These are phyloP conservation scores for Helicolenus hilgendorfi DNA, from an alignment of 2,797 vertebrate genomes.

Conservation along the genomic window DNA sequence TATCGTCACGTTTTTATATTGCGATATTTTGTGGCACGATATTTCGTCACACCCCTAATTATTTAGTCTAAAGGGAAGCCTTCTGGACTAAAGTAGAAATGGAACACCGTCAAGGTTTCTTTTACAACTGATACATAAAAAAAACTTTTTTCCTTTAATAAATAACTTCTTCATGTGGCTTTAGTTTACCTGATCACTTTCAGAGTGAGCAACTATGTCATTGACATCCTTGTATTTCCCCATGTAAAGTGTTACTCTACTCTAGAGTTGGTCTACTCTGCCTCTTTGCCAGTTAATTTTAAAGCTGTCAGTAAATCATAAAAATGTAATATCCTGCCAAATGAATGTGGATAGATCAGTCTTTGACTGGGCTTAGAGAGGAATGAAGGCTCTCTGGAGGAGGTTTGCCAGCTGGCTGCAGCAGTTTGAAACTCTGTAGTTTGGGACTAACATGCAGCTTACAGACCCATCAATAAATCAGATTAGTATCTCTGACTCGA, in stretches of 20 bases:
- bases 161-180: conserved; percentile 1
- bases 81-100: conserved; percentile 12
- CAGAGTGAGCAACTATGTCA: background rate
- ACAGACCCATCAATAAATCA: conserved; percentile 50
- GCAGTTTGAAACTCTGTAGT: conserved; percentile 35
- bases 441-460: conserved; percentile 32
- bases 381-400: background rate
- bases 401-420: conserved; percentile 57
- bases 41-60: conserved; percentile 16
- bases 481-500: conserved; percentile 48
- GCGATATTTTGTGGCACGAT: too few species aligned
- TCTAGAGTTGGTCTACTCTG: background rate
- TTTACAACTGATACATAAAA: conserved; percentile 19
- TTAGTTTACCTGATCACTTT: background rate
- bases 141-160: conserved; percentile 42
- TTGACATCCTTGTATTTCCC: background rate
- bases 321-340: conserved; percentile 34
- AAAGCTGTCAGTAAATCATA: conserved; percentile 44
- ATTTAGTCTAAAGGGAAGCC: conserved; percentile 39
- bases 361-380: conserved; percentile 28
- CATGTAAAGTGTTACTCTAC: background rate
- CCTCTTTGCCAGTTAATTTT: background rate
- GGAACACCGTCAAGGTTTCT: background rate
- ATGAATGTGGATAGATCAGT: conserved; percentile 40
- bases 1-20: too few species aligned